Base-by-base conservation (phyloP, 1,140 invertebrate species). In the Archegozetes longisetosus region DNA sequence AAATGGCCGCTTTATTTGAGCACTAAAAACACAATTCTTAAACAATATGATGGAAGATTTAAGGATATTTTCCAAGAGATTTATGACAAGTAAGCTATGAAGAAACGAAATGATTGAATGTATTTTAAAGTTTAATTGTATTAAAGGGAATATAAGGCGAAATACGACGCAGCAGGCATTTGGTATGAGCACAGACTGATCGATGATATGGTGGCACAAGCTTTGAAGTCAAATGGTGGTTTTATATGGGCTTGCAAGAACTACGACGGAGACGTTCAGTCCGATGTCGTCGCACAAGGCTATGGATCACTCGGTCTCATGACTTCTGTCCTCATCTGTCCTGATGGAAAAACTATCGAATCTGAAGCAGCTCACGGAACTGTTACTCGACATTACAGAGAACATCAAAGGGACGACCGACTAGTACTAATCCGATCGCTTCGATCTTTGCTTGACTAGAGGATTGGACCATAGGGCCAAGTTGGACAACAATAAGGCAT, bases 201-300 rank as follows among this genome's bases (percentile, higher is more conserved):
- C 71, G 95, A 98, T 72, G 94, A 98, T 68, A 98, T 98, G 94
- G 93, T 98, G 2, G 95, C 95, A n/a, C 94, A 96, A 70, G 83
- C 84, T 6, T 89, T 98, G 85, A 98, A 98, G 73, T 91, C 89
- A 1, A 87, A 94, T 64, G 95, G 95, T 65, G 94, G 93, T 58
- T 98, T 97, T 76, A 92, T 98, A 0, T 98, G 95, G 94, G 90
- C 94, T 20, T 82, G 94, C 74, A 98, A 98, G 72, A 98, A 98
- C 71, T 98, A 98, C 70, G 95, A 98, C 71, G 95, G 95, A 28
- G 95, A 98, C 76, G 95, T 98, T 0, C 94, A 98, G 72, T 94
- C 89, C 0, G 94, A 98, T 73, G 90, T 88, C 3, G 88, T 98
- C 22, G 93, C 92, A 65, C 92, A 97, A 75, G 92, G 91, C 63